Evolutionary conservation across 2,797 vertebrate genomes (phyloP).

Genomic region (Philypnodon macrostomus): DNA sequence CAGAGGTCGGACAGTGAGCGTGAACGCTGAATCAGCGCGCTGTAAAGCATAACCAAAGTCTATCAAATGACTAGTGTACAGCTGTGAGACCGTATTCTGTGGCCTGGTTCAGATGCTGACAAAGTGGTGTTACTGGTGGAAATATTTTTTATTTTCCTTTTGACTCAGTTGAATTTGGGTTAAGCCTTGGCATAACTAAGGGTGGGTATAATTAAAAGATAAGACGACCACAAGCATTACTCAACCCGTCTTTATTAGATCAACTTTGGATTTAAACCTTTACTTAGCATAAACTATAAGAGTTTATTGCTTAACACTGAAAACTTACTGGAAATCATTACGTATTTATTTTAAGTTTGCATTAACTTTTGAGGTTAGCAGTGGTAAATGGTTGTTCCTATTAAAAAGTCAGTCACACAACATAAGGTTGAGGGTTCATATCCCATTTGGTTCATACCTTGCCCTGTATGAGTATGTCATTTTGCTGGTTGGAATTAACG

Average conservation of each 20-base stretch:
- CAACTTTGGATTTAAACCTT: conserved; percentile 8
- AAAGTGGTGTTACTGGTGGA: conserved; percentile 10
- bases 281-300: conserved; percentile 2
- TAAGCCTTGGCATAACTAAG: background rate
- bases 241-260: background rate
- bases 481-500: too few relatives aligned
- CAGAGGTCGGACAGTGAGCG: conserved; percentile 10
- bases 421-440: too few relatives aligned
- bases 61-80: conserved; percentile 47
- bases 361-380: too few relatives aligned
- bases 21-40: conserved; percentile 56
- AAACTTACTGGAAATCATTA: conserved; percentile 1
- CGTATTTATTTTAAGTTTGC: too few relatives aligned
- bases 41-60: conserved; percentile 37
- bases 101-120: conserved; percentile 39
- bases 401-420: too few relatives aligned
- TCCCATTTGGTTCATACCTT: too few relatives aligned
- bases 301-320: background rate
- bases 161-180: background rate
- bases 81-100: too few relatives aligned
- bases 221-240: background rate
- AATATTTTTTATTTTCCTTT: background rate
- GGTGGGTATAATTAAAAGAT: conserved; percentile 6
- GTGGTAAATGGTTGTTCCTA: too few relatives aligned
- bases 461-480: too few relatives aligned